phyloP scores from a whole-genome alignment of 2,888 invertebrate genomes.

The Metallyticus violacea region DNA sequence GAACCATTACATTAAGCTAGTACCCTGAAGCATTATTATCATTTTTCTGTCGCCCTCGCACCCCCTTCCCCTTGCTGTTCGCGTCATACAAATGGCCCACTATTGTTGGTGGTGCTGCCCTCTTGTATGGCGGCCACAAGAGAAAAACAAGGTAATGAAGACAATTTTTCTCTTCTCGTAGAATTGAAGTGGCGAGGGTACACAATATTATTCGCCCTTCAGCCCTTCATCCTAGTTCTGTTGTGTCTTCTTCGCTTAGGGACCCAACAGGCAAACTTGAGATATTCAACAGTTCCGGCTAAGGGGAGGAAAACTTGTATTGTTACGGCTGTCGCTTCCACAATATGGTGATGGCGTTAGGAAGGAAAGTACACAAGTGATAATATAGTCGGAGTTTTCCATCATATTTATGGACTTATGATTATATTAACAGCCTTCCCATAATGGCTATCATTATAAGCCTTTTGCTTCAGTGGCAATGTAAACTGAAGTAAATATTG shows the following conservation, averaged over 20 bases:
- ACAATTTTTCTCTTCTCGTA: background rate
- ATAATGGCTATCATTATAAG: too few relatives aligned
- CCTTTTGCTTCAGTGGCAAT: too few relatives aligned
- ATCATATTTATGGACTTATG: background rate
- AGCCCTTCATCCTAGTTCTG: background rate
- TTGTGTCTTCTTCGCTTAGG: background rate
- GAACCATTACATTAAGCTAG: background rate
- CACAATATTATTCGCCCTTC: slow-evolving; percentile 10
- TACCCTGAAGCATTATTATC: background rate
- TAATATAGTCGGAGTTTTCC: background rate
- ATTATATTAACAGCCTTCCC: too few relatives aligned
- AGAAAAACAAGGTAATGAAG: slow-evolving; percentile 18
- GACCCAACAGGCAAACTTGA: background rate
- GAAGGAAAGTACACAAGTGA: background rate
- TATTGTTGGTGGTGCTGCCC: background rate
- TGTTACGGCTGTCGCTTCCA: background rate
- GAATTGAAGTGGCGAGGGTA: background rate
- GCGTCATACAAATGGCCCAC: background rate
- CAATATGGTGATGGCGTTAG: background rate
- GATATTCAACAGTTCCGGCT: slow-evolving; percentile 6
- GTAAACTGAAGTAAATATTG: too few relatives aligned
- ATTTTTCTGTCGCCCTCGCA: background rate
- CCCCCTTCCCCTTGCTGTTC: background rate
- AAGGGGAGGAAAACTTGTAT: background rate
- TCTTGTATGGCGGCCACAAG: slow-evolving; percentile 14